These are phyloP conservation scores for Grapholita molesta DNA, from an alignment of 1,140 invertebrate genomes.

Conservation along the genomic window DNA sequence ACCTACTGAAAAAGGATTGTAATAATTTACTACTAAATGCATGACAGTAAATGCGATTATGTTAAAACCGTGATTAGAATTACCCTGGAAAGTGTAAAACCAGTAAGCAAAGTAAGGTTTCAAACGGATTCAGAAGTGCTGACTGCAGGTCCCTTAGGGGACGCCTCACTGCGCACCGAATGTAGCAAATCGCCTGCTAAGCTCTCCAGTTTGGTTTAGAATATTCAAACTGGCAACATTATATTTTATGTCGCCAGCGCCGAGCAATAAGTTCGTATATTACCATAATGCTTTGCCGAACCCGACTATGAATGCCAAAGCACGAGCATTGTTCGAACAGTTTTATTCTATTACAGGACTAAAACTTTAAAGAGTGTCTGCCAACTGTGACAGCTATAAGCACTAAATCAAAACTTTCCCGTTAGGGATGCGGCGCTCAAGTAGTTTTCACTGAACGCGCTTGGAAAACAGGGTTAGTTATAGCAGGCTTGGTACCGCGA, in stretches of 20 bases:
- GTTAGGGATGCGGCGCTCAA: constrained; percentile 41
- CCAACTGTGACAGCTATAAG: constrained; percentile 67
- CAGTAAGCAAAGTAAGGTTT: neutral
- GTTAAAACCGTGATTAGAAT: too few relatives aligned
- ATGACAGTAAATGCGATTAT: too few relatives aligned
- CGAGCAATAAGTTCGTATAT: constrained; percentile 52
- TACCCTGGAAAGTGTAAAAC: too few relatives aligned
- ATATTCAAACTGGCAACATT: constrained; percentile 55
- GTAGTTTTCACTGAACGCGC: constrained; percentile 49
- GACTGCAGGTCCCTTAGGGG: constrained; percentile 25
- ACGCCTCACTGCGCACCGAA: constrained; percentile 12
- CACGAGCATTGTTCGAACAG: constrained; percentile 60
- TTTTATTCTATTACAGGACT: constrained; percentile 73
- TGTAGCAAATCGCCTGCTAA: constrained; percentile 30
- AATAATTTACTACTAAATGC: too few relatives aligned
- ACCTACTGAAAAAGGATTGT: too few relatives aligned
- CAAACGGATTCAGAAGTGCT: constrained; percentile 25
- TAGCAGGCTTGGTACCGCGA: too few relatives aligned
- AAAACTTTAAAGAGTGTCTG: constrained; percentile 69
- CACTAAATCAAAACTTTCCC: constrained; percentile 75
- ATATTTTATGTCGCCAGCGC: constrained; percentile 46
- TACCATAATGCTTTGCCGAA: constrained; percentile 51
- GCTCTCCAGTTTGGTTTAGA: constrained; percentile 38
- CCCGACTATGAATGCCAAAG: constrained; percentile 50
- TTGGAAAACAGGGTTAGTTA: constrained; percentile 34